A percentile compares a stretch with the other conserved stretches of the same genome.
These are phyloP conservation scores for Dasyurus viverrinus DNA, from an alignment of 2,113 vertebrate species.

Conservation along the genomic window DNA sequence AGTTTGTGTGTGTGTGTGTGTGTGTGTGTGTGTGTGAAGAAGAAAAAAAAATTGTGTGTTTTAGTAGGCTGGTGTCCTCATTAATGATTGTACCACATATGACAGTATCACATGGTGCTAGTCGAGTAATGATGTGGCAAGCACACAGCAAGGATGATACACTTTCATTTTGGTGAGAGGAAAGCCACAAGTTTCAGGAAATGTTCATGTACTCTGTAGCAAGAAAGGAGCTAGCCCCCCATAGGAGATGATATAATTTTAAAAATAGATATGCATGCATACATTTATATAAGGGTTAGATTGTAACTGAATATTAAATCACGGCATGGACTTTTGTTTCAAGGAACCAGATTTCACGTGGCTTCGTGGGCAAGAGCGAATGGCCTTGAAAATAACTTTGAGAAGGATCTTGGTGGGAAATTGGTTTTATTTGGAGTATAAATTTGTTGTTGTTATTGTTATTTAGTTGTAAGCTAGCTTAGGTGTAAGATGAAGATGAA, in stretches of 20 bases:
- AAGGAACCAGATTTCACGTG: constrained; percentile 76
- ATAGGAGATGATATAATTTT: constrained; percentile 41
- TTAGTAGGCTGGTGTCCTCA: background rate
- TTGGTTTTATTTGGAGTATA: constrained; percentile 59
- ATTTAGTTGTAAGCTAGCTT: background rate
- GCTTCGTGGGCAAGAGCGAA: constrained; percentile 66
- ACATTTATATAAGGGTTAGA: constrained; percentile 62
- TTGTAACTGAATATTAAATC: constrained; percentile 71
- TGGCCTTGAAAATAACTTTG: constrained; percentile 64
- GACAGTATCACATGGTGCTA: background rate
- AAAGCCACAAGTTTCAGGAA: constrained; percentile 70
- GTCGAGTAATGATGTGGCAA: background rate
- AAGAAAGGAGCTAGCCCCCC: constrained; percentile 50
- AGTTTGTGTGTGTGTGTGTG: background rate
- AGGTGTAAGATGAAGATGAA: background rate
- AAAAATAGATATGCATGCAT: background rate
- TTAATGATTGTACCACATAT: too few relatives aligned
- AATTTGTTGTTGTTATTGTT: constrained; percentile 40
- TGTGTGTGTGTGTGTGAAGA: background rate
- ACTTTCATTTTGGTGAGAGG: constrained; percentile 73
- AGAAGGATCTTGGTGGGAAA: constrained; percentile 66
- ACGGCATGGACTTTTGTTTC: constrained; percentile 65
- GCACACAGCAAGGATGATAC: constrained; percentile 37
- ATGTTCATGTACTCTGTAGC: background rate
- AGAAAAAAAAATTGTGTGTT: background rate